phyloP scores from a whole-genome alignment of 1,140 invertebrate genomes.

The Pissodes strobi region DNA sequence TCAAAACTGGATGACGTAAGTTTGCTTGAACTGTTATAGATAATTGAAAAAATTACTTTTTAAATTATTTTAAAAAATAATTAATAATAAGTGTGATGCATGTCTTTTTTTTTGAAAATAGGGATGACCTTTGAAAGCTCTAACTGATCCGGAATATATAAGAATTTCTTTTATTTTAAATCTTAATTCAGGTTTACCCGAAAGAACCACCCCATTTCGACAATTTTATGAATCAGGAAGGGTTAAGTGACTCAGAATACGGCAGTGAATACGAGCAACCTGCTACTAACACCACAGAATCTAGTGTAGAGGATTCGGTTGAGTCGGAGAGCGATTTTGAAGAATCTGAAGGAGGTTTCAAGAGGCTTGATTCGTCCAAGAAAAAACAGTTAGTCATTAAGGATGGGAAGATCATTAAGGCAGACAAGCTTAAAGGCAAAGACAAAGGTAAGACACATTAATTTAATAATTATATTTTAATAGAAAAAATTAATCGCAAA shows the following conservation, averaged over 20 bases:
- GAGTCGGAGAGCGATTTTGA: slow-evolving; percentile 59
- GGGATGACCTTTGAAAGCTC: too few relatives aligned
- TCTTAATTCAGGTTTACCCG: slow-evolving; percentile 34
- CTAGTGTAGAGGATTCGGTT: slow-evolving; percentile 53
- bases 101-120: too few relatives aligned
- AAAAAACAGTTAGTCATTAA: slow-evolving; percentile 77
- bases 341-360: slow-evolving; percentile 59
- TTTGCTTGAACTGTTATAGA: slow-evolving; percentile 7
- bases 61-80: too few relatives aligned
- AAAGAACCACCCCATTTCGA: slow-evolving; percentile 55
- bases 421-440: slow-evolving; percentile 41
- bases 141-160: too few relatives aligned
- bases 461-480: background rate
- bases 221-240: slow-evolving; percentile 56
- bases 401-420: slow-evolving; percentile 72
- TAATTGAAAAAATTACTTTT: too few relatives aligned
- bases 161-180: too few relatives aligned
- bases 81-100: too few relatives aligned
- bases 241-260: slow-evolving; percentile 52
- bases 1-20: slow-evolving; percentile 29
- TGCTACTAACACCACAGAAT: slow-evolving; percentile 44
- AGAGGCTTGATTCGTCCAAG: slow-evolving; percentile 62
- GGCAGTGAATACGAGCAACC: slow-evolving; percentile 54
- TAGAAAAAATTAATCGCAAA: too few relatives aligned
- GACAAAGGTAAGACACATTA: slow-evolving; percentile 16